These are phyloP conservation scores for Ambastaia sidthimunki DNA, from an alignment of 2,797 vertebrate genomes.

Conservation along the genomic window DNA sequence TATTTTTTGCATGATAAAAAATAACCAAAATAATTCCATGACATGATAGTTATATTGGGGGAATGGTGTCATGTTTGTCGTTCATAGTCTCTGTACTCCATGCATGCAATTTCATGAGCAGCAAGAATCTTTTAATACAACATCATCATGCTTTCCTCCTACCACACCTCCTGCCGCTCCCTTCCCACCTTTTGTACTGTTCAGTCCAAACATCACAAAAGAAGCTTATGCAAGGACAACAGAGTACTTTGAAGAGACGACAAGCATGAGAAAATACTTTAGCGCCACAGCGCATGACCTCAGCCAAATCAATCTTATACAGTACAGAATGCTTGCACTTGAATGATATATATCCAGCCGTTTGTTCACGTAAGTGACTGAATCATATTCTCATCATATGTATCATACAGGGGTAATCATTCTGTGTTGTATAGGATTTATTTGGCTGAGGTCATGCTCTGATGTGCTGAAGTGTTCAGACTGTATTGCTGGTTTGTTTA, in stretches of 20 bases:
- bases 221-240: not conserved
- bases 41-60: not conserved
- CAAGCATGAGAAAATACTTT: not conserved
- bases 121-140: not conserved
- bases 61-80: not conserved
- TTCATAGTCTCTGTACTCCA: not conserved
- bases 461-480: not conserved
- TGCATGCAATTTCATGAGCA: not conserved
- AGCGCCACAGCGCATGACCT: not conserved
- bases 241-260: not conserved
- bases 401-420: not conserved
- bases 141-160: not conserved
- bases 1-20: not conserved
- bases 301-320: not conserved
- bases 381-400: no score
- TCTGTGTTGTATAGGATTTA: not conserved
- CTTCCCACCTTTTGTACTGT: not conserved
- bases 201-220: not conserved
- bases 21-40: not conserved
- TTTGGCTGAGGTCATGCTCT: conserved; percentile 6
- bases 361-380: no score
- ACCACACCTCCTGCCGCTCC: not conserved
- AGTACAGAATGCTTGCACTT: not conserved
- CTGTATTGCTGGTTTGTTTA: not conserved
- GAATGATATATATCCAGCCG: not conserved